These are phyloP conservation scores for Hofmannophila pseudospretella DNA, from an alignment of 2,888 invertebrate genomes.

Conservation along the genomic window DNA sequence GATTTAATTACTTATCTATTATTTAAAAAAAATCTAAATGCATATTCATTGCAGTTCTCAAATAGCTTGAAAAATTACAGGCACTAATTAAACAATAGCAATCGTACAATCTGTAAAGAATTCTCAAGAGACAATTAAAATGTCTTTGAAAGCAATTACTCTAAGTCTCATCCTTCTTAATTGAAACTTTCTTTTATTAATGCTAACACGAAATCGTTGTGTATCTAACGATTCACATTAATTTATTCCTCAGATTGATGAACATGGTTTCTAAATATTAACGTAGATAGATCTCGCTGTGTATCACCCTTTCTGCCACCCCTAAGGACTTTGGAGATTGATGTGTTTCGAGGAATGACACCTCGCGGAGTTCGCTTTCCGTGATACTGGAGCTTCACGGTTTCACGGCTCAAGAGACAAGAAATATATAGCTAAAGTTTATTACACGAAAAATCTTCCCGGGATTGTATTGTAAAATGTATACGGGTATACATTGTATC, in stretches of 20 bases:
- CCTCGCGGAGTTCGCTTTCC: conserved; percentile 20
- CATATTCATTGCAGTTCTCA: too few relatives aligned
- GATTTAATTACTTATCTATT: too few relatives aligned
- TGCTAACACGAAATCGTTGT: too few relatives aligned
- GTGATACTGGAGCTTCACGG: conserved; percentile 34
- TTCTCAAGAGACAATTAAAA: too few relatives aligned
- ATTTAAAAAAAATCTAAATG: too few relatives aligned
- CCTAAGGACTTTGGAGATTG: conserved; percentile 41
- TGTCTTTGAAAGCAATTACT: too few relatives aligned
- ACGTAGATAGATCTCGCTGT: conserved; percentile 17
- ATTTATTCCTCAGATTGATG: conserved; percentile 35
- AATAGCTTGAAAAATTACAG: too few relatives aligned
- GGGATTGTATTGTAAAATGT: conserved; percentile 4
- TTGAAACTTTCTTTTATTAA: too few relatives aligned
- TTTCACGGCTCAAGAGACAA: conserved; percentile 34
- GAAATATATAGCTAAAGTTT: conserved; percentile 18
- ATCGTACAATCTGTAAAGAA: too few relatives aligned
- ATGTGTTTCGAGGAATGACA: conserved; percentile 47
- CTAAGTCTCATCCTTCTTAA: too few relatives aligned
- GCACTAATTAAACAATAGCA: too few relatives aligned
- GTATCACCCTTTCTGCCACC: conserved; percentile 4
- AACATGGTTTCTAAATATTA: conserved; percentile 36
- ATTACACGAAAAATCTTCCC: conserved; percentile 4
- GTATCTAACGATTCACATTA: conserved; percentile 27
- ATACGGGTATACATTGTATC: conserved; percentile 4